Percentiles rank a stretch among this genome's conserved stretches.
phyloP scores from a whole-genome alignment of 2,888 invertebrate species.

The Erebia palarica region DNA sequence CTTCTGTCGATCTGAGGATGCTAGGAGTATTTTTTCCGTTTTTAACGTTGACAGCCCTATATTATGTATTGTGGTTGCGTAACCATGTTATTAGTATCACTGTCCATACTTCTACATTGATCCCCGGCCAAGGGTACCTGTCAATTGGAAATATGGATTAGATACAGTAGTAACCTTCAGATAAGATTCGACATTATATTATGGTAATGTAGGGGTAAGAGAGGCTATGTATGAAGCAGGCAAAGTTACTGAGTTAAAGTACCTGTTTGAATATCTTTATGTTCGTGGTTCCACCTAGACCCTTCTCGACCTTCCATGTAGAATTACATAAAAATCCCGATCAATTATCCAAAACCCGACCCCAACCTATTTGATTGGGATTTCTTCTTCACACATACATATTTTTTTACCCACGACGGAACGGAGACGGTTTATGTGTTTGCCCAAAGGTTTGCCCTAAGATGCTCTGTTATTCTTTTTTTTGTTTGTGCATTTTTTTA shows the following conservation, averaged over 20 bases:
- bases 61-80: slow-evolving; percentile 25
- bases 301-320: too few relatives aligned
- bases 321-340: too few relatives aligned
- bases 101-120: slow-evolving; percentile 30
- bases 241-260: background rate
- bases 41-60: slow-evolving; percentile 12
- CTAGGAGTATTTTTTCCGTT: too few relatives aligned
- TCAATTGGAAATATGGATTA: slow-evolving; percentile 30
- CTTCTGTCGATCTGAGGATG: background rate
- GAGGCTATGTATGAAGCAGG: background rate
- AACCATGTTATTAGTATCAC: slow-evolving; percentile 35
- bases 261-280: background rate
- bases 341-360: too few relatives aligned
- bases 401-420: too few relatives aligned
- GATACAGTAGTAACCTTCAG: slow-evolving; percentile 6
- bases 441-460: too few relatives aligned
- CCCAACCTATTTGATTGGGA: too few relatives aligned
- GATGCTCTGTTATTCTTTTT: too few relatives aligned
- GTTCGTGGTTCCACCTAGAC: too few relatives aligned
- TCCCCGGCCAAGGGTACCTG: slow-evolving; percentile 37
- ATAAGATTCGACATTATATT: slow-evolving; percentile 8
- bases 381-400: too few relatives aligned
- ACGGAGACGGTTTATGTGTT: too few relatives aligned
- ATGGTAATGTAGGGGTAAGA: slow-evolving; percentile 1
- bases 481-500: too few relatives aligned